Conservation (phyloP, 2,888 invertebrate genomes). For the Aromia moschata region DNA sequence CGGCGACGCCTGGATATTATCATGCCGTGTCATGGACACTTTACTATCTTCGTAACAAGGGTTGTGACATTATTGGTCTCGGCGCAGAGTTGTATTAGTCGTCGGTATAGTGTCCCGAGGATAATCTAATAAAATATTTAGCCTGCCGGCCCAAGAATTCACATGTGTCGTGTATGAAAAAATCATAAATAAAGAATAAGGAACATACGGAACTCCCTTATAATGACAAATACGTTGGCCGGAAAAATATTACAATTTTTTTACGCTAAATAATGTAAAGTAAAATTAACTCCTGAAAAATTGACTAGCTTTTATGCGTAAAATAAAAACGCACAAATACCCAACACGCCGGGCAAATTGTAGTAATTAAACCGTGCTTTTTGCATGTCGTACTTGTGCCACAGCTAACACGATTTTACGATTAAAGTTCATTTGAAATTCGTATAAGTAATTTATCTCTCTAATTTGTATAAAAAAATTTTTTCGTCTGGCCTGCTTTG, state of each 20-base stretch:
- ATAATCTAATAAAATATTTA: slow-evolving; percentile 1
- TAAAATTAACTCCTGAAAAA: too few species aligned
- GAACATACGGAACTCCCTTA: too few species aligned
- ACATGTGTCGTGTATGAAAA: not conserved
- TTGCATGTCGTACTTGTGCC: not conserved
- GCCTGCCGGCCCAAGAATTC: not conserved
- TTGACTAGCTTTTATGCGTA: too few species aligned
- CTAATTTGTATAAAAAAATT: not conserved
- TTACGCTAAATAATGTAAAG: too few species aligned
- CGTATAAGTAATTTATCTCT: not conserved
- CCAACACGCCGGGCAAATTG: too few species aligned
- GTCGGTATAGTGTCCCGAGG: not conserved
- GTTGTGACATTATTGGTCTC: slow-evolving; percentile 16
- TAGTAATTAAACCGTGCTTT: not conserved
- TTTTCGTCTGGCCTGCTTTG: too few species aligned
- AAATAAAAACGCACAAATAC: too few species aligned
- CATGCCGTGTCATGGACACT: slow-evolving; percentile 18
- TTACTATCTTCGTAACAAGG: slow-evolving; percentile 18
- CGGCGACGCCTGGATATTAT: slow-evolving; percentile 13
- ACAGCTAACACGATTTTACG: not conserved
- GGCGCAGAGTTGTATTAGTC: slow-evolving; percentile 1
- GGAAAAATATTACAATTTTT: not conserved
- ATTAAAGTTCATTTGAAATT: not conserved
- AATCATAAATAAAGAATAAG: not conserved
- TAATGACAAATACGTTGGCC: not conserved